Base-by-base conservation (phyloP, 1,140 invertebrate genomes). In the Scaptomyza pallida region DNA sequence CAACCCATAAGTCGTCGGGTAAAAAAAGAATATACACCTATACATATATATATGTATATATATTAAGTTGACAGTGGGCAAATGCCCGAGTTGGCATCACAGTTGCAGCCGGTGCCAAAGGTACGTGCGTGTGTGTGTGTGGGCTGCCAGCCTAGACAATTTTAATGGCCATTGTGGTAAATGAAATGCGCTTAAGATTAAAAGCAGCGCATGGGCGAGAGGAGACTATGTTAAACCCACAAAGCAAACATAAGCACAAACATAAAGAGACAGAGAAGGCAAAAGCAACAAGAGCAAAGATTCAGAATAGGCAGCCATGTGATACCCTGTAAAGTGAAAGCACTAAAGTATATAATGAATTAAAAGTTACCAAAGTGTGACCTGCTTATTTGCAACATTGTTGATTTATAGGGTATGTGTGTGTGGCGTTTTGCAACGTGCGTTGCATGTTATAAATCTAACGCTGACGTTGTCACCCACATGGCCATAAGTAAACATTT, bases 151-250 rank as follows among this genome's bases (percentile, higher is more conserved):
- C 72, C 45, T 80, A 75, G 77, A 78, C 81, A 81, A 77, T 75
- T 76, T 76, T 76, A 76, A 76, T 76, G 73, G 73, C 70, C 69
- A 69, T 76, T 81, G 82, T 77, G 81, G 82, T 79, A 86, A 88
- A 72, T 78, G 81, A 85, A 88, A 85, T 85, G 81, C 82, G 81
- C 77, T 85, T 85, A 85, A 85, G 81, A 85, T 85, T 85, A 85
- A 85, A 85, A 72, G 70, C 77, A 50, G 45, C 65, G 55, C 64
- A 65, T 70, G 63, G 52, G 26, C 81, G 63, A 60, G 68, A 63
- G 77, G 68, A 63, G 77, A 67, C 68, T 63, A 71, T 80, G 81
- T 78, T 75, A 62, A 86, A 63, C 72, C 81, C 81, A 71, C 82
- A 85, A 78, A 81, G 81, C 81, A 85, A 85, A 85, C 62, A 81